Base-by-base conservation (phyloP, 2,113 vertebrate species). In the Noturus placidus region DNA sequence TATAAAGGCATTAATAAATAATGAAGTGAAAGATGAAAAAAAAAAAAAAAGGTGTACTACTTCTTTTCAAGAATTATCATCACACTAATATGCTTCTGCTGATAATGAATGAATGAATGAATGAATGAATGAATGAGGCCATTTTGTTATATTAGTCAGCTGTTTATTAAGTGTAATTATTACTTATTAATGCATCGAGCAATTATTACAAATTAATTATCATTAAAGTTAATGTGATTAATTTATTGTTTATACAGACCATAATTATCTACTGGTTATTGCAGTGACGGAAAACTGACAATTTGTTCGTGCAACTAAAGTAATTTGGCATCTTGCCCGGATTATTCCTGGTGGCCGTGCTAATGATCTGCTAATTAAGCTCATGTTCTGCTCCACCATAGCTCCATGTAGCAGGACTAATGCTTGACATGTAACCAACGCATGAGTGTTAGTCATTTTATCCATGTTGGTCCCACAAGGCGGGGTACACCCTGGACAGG, bases 1-100 rank as follows among this genome's bases (percentile, higher is more conserved):
- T 74, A 81, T 63, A 85, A 85, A 74, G 67, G 52, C 83, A 85
- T 85, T 59, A 85, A 85, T 85, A 85, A 85, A 85, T 83, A 52
- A 88, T 85, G 72, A 85, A 74, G 69, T 90, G 88, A 77, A 90
- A 74, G 30, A 2, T 56, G 19, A 11, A 46, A 42, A 50, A 14
- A 52, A 52, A 57, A 81, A 30, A 50, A 19, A 9, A 10, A 25
- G 5, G 57, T 59, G 57, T 86, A 30, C 13, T 72, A 19, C 10
- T 74, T 85, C 11, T 30, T 74, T 56, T 7, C 33, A 33, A 4
- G 25, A 10, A 42, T 50, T 17, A 17, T n/a, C 3, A 22, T 82
- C 3, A 22, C 65, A 15, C 22, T 19, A 30, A 30, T 13, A 22
- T 61, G 8, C n/a, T n/a, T 11, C 4, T n/a, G 63, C 67, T 33